phyloP scores from a whole-genome alignment of 2,888 invertebrate species.

The Drosophila paranaensis region DNA sequence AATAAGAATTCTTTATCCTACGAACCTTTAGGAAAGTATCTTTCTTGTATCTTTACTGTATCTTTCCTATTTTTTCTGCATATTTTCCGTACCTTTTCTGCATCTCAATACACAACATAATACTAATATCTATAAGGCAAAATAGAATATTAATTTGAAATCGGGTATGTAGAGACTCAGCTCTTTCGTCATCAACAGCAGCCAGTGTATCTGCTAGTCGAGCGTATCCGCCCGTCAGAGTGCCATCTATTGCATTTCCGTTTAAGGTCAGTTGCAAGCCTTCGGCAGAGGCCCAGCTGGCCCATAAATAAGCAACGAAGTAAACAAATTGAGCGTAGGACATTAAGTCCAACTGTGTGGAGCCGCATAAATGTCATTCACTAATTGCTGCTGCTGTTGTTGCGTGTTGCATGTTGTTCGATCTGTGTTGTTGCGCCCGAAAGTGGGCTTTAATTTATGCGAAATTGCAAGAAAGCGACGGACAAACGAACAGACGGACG shows the following conservation, averaged over 20 bases:
- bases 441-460: constrained; percentile 30
- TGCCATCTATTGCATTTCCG: background rate
- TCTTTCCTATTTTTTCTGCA: too few relatives aligned
- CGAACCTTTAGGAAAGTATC: too few relatives aligned
- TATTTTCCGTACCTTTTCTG: too few relatives aligned
- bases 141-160: too few relatives aligned
- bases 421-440: constrained; percentile 7
- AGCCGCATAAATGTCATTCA: background rate
- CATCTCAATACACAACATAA: too few relatives aligned
- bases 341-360: background rate
- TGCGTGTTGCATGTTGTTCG: background rate
- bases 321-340: background rate
- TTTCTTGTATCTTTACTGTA: too few relatives aligned
- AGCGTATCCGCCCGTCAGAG: background rate
- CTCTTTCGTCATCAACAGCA: too few relatives aligned
- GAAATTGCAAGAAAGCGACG: background rate
- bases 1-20: too few relatives aligned
- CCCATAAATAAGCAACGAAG: background rate
- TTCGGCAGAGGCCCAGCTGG: background rate
- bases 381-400: background rate
- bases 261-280: background rate
- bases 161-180: too few relatives aligned
- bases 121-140: too few relatives aligned
- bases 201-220: background rate
- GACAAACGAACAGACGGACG: background rate